Base-by-base conservation (phyloP, 92 coral and sea anemone genomes). In the Palythoa grandiflora region DNA sequence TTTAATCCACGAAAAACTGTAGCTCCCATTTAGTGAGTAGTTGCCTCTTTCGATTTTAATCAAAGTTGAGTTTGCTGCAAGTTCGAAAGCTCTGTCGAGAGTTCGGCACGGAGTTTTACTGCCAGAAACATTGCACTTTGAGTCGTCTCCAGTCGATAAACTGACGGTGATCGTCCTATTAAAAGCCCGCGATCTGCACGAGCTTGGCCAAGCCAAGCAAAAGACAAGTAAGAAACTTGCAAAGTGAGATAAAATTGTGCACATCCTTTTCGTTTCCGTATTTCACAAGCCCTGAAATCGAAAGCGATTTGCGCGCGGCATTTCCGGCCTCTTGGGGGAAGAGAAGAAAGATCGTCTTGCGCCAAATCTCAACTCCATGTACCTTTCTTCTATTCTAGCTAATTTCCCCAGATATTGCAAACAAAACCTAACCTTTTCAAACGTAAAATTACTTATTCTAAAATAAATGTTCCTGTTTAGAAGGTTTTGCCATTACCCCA, bases 21-120 rank as follows among this genome's bases (percentile, higher is more conserved):
- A 85, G 83, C 93, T 94, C 21, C 72, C 73, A 11, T 77, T 88
- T 65, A 97, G 83, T 71, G 68, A 77, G 89, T 95, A 95, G 71
- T 83, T 74, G 60, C 98, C 99, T 7, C 52, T 36, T 50, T 79
- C 59, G 50, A 92, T 79, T 6, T 59, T 21, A 38, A 97, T 72
- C 28, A 86, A 90, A 17, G 96, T 87, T 28, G 96, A 90, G 84
- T 83, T 94, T 14, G 79, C 61, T 16, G 89, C 94, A 79, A 84
- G 65, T 68, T 77, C 79, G 19, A 97, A 80, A 40, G 93, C 99
- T 39, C 72, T 38, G 57, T 95, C 92, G 35, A 95, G 80, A 3
- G 93, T 85, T 77, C 77, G 89, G 90, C 99, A 97, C 7, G 94
- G 92, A 15, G 16, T 70, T 37, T 5, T 17, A 20, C 12, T 55